These are phyloP conservation scores for Mimas tiliae DNA, from an alignment of 2,888 invertebrate species.

Conservation along the genomic window DNA sequence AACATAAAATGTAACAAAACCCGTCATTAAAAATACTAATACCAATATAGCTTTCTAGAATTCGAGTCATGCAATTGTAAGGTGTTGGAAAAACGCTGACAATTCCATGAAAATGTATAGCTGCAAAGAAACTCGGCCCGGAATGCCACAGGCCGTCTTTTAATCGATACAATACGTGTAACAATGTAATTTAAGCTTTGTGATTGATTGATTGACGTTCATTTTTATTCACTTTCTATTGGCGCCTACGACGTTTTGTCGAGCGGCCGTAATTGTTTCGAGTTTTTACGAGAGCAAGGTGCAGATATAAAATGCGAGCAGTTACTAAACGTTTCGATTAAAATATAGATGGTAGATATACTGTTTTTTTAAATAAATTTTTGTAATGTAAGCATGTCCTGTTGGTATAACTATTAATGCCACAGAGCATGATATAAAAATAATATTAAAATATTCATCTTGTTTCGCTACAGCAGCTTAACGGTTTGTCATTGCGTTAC, in stretches of 20 bases:
- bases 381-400: slow-evolving; percentile 19
- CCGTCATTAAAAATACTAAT: slow-evolving; percentile 52
- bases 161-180: slow-evolving; percentile 62
- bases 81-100: slow-evolving; percentile 82
- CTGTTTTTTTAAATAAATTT: slow-evolving; percentile 21
- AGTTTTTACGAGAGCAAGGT: slow-evolving; percentile 81
- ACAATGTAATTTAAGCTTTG: slow-evolving; percentile 72
- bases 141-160: slow-evolving; percentile 74
- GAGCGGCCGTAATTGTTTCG: slow-evolving; percentile 75
- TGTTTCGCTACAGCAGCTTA: not conserved
- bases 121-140: slow-evolving; percentile 74
- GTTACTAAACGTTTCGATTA: slow-evolving; percentile 59
- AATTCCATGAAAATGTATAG: slow-evolving; percentile 82
- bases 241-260: slow-evolving; percentile 67
- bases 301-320: slow-evolving; percentile 73
- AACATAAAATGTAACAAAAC: slow-evolving; percentile 21
- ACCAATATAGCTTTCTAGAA: slow-evolving; percentile 79
- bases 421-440: slow-evolving; percentile 3
- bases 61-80: slow-evolving; percentile 80
- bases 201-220: slow-evolving; percentile 62
- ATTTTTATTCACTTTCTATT: slow-evolving; percentile 66
- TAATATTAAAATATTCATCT: not conserved
- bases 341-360: slow-evolving; percentile 40
- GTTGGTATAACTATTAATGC: slow-evolving; percentile 3
- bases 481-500: no score